Evolutionary conservation across 2,888 invertebrate genomes (phyloP).

Genomic region (Harpalus rufipes): DNA sequence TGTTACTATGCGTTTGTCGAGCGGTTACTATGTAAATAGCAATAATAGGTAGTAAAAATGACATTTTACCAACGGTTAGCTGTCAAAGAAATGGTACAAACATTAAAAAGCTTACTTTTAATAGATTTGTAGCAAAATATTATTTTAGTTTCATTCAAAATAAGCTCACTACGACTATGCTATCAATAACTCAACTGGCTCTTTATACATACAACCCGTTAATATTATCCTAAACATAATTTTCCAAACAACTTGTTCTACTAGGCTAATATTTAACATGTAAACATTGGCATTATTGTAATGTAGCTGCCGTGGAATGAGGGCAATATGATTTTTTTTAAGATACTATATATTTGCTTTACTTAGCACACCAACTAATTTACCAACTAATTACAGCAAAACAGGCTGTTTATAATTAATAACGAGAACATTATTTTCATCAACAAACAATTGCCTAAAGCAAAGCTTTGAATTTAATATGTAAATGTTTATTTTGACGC

Average conservation of each 20-base stretch:
- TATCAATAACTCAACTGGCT: background rate
- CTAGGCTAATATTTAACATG: conserved; percentile 25
- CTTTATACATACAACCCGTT: background rate
- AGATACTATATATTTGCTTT: background rate
- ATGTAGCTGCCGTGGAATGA: background rate
- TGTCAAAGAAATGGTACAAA: too few relatives aligned
- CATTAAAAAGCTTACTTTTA: too few relatives aligned
- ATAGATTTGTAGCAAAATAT: too few relatives aligned
- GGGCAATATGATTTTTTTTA: background rate
- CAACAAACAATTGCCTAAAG: background rate
- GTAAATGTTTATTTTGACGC: conserved; percentile 3
- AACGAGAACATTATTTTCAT: background rate
- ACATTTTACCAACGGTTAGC: too few relatives aligned
- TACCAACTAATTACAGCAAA: background rate
- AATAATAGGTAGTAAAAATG: too few relatives aligned
- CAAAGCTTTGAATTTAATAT: background rate
- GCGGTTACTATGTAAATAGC: too few relatives aligned
- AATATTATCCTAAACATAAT: background rate
- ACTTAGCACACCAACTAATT: conserved; percentile 22
- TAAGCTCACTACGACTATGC: background rate
- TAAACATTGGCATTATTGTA: conserved; percentile 25
- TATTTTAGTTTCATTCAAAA: conserved; percentile 13
- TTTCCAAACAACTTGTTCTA: conserved; percentile 11
- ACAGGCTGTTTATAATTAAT: background rate
- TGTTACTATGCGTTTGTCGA: too few relatives aligned